Base-by-base conservation (phyloP, 2,113 vertebrate species). In the Cyrtonyx montezumae region DNA sequence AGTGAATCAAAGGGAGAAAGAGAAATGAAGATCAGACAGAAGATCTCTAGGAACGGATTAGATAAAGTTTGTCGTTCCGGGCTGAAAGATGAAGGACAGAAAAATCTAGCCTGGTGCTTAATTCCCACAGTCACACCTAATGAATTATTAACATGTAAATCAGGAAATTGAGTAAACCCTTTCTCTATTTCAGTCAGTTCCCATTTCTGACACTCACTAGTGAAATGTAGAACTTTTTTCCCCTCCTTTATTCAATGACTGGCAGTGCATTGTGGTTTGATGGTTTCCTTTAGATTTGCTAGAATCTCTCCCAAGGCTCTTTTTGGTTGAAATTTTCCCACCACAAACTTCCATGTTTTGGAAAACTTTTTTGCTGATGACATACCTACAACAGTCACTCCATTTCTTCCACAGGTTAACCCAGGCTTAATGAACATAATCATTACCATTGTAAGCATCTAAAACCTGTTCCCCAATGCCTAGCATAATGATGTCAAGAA, bases 81-180 rank as follows among this genome's bases (percentile, higher is more conserved):
- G 43, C 66, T 65, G 49, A 89, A 94, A 59, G 79, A 78, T 83
- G 55, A 94, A 92, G 66, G 42, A 77, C 28, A 75, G 61, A 56
- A 83, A 91, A 93, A 85, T 8, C 51, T 75, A 79, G 28, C 75
- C 42, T 48, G 37, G 14, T 34, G 1, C 53, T 87, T 94, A 96
- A 94, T 94, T 92, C 56, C 53, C 56, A 62, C 56, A 92, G 68
- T 92, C 89, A 95, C n/a, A 94, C 37, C 61, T 91, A 90, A 71
- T 92, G 65, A 94, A 96, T 95, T 83, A 92, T 95, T 94, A 94
- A 96, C 10, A 88, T 85, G 68, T 87, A 96, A 95, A 96, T 92
- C 79, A 94, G 70, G 63, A 88, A 95, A 80, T 34, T 63, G 68
- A 53, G 84, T 94, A 94, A 92, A 96, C 94, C 56, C 91, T 88